Base-by-base conservation (phyloP, 2,113 vertebrate species). In the Acanthisitta chloris region DNA sequence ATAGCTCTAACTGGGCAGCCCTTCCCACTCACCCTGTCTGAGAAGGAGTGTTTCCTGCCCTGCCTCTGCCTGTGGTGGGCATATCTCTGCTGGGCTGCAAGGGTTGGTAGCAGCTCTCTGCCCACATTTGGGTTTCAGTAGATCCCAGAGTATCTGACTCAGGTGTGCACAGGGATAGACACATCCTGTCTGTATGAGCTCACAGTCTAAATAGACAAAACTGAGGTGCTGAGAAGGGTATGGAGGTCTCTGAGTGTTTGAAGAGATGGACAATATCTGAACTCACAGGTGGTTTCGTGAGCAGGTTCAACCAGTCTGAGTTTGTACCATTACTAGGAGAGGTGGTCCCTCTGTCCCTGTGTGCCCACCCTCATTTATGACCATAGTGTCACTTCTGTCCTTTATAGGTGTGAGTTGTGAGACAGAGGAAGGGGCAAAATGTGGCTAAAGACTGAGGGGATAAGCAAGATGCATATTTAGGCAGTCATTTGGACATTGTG, bases 401-500 rank as follows among this genome's bases (percentile, higher is more conserved):
- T 67, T 67, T 52, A 23, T 6, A 67, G 45, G 18, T 3, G 3
- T 2, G 8, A 36, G 18, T 31, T 10, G 13, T 64, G 45, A 64
- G 40, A 29, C 28, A 82, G 34, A 36, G 25, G 38, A 91, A 8
- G 11, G 43, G 13, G 6, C 19, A 87, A 45, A 91, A 59, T 5
- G 8, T 23, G 58, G 6, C 36, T 61, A 17, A 40, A 70, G 57
- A 28, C 15, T 40, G 72, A 42, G 42, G 31, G 33, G 42, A 18
- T 81, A 36, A 92, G 33, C 38, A 58, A 57, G 85, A 31, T 49
- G 49, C 26, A 11, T 3, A 1, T 40, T 52, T 64, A 81, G 43
- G 12, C 81, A 67, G 33, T 59, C 34, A 36, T 51, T 64, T 81
- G 45, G 38, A 17, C 0, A 0, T 45, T 34, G n/a, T 0, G 0